Evolutionary conservation across 2,113 vertebrate species (phyloP).

Genomic region (Crotalus tigris): DNA sequence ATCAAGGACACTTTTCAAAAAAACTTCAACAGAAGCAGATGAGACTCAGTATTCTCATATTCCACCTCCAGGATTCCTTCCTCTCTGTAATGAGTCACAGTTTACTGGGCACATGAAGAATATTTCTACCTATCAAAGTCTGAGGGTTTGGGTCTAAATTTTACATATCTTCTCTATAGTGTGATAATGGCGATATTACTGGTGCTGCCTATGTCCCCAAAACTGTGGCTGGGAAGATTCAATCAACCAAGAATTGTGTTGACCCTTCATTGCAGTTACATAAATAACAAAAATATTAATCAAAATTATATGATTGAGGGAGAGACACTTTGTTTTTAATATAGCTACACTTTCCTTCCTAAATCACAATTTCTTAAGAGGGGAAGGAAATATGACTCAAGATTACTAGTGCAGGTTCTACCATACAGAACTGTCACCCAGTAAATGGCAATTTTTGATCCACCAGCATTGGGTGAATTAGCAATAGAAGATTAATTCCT

Average conservation of each 20-base stretch:
- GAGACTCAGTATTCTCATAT: not conserved
- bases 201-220: no score
- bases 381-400: conserved; percentile 27
- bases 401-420: conserved; percentile 54
- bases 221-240: not conserved
- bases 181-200: not conserved
- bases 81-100: not conserved
- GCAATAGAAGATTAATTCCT: conserved; percentile 74
- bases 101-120: not conserved
- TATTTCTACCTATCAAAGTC: not conserved
- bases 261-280: not conserved
- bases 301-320: not conserved
- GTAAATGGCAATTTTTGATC: conserved; percentile 63
- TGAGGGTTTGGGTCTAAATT: not conserved
- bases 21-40: not conserved
- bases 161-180: not conserved
- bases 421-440: conserved; percentile 42
- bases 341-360: conserved; percentile 50
- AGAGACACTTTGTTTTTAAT: conserved; percentile 28
- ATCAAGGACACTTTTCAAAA: not conserved
- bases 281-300: not conserved
- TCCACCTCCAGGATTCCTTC: not conserved
- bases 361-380: not conserved
- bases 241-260: not conserved
- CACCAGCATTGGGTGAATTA: conserved; percentile 67